These are phyloP conservation scores for Montifringilla adamsi DNA, from an alignment of 2,113 vertebrate species.

Conservation along the genomic window DNA sequence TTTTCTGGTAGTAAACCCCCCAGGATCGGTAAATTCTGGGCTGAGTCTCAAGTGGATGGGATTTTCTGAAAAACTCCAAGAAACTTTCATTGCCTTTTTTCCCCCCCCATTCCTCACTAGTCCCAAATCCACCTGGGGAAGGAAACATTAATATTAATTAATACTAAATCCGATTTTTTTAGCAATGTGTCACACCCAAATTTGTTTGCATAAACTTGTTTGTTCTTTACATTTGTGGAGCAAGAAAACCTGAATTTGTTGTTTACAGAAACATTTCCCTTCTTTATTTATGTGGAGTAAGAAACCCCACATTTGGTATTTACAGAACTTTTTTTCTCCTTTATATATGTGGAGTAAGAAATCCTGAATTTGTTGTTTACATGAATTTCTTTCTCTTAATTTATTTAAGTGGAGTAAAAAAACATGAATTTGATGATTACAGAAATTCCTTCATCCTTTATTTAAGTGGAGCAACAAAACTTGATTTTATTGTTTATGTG, in stretches of 20 bases:
- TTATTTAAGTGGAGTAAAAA: background rate
- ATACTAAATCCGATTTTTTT: background rate
- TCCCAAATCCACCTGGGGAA: background rate
- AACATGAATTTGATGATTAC: background rate
- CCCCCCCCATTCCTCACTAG: background rate
- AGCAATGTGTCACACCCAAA: no score
- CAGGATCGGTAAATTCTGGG: fast-evolving
- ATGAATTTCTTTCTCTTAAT: no score
- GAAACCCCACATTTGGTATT: background rate
- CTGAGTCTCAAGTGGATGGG: background rate
- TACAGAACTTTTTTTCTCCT: background rate
- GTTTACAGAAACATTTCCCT: background rate
- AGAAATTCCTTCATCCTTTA: background rate
- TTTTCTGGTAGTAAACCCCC: fast-evolving
- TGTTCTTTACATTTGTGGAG: background rate
- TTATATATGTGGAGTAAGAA: background rate
- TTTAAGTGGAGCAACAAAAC: background rate
- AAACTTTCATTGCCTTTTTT: background rate
- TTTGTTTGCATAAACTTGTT: no score
- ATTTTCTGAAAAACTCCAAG: background rate
- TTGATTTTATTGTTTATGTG: background rate
- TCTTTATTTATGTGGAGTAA: background rate
- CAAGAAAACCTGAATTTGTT: background rate
- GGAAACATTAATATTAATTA: fast-evolving
- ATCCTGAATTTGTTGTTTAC: background rate